Conservation (phyloP, 1,140 invertebrate genomes). For the Temnothorax longispinosus region DNA sequence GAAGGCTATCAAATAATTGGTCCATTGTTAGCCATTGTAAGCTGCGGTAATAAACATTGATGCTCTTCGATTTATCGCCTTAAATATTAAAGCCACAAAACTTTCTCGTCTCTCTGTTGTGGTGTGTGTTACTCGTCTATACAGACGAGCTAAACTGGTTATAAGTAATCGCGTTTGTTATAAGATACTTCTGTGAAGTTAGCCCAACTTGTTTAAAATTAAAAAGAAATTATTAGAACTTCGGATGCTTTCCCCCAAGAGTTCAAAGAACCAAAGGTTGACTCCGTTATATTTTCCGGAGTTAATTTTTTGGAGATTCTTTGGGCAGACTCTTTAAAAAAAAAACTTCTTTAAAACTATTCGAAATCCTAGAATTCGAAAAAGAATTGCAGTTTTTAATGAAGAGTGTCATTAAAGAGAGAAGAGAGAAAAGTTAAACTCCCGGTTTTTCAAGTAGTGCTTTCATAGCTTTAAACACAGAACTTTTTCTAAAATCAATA, state of each 20-base stretch:
- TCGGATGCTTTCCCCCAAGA: not conserved
- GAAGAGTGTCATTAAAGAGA: not conserved
- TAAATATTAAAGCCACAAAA: not conserved
- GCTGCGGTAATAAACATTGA: constrained; percentile 30
- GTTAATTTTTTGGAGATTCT: not conserved
- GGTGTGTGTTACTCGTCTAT: not conserved
- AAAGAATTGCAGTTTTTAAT: constrained; percentile 17
- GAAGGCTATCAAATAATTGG: constrained; percentile 45
- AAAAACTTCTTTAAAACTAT: not conserved
- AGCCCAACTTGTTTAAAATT: not conserved
- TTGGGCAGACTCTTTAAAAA: not conserved
- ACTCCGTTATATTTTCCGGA: not conserved
- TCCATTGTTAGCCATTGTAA: constrained; percentile 37
- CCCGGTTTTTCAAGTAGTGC: not conserved
- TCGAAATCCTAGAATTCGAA: not conserved
- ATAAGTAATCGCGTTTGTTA: not conserved
- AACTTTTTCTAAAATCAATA: constrained; percentile 31
- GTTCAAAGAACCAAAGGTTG: not conserved
- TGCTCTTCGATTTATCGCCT: constrained; percentile 29
- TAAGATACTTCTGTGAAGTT: not conserved
- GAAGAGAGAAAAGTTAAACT: not conserved
- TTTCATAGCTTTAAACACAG: constrained; percentile 20
- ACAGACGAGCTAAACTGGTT: not conserved
- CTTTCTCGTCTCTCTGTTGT: not conserved
- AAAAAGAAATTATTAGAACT: not conserved